Percentiles rank a stretch among this genome's conserved stretches.
phyloP scores from a whole-genome alignment of 2,113 vertebrate species.

The Mobula hypostoma region DNA sequence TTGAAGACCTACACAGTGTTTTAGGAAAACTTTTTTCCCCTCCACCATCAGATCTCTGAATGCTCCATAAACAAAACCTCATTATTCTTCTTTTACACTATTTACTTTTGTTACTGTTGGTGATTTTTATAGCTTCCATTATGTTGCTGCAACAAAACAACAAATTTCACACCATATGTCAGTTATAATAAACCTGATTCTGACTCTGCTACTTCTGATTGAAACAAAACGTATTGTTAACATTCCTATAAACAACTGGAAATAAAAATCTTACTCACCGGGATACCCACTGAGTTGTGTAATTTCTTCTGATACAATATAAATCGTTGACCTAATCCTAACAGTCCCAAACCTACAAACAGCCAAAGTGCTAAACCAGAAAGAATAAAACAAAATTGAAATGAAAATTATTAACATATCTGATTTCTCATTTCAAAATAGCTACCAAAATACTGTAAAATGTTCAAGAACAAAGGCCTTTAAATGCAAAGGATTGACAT shows the following conservation, averaged over 20 bases:
- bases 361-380: constrained; percentile 55
- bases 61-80: too few species aligned
- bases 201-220: neutral
- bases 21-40: too few species aligned
- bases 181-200: too few species aligned
- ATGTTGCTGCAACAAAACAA: too few species aligned
- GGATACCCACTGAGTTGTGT: constrained; percentile 53
- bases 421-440: neutral
- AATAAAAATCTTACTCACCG: neutral
- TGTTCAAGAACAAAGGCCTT: neutral
- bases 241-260: neutral
- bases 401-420: neutral
- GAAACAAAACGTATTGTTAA: neutral
- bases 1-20: too few species aligned
- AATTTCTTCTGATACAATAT: constrained; percentile 53
- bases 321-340: constrained; percentile 58
- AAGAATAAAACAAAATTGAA: neutral
- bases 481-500: neutral
- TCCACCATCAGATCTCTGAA: too few species aligned
- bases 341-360: constrained; percentile 55
- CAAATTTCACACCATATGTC: too few species aligned
- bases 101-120: too few species aligned
- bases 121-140: too few species aligned
- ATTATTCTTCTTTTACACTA: too few species aligned
- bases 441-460: neutral